phyloP scores from a whole-genome alignment of 1,140 invertebrate genomes.

The Drosophila nikananu region DNA sequence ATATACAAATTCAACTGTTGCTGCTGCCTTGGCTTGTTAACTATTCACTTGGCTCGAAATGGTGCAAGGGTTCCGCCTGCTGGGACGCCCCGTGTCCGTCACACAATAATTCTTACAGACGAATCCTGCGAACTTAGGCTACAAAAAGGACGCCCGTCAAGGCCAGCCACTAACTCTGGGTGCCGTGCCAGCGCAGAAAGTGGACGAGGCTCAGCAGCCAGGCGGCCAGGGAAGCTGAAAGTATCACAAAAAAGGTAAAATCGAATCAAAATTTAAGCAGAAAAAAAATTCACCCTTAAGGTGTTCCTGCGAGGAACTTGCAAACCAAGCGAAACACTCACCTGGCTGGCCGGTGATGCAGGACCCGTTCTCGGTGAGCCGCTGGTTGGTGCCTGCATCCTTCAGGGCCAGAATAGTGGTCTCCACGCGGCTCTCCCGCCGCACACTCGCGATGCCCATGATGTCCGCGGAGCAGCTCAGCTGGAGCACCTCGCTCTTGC shows the following conservation, averaged over 20 bases:
- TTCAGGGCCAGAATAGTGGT: conserved; percentile 75
- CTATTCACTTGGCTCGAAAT: conserved; percentile 53
- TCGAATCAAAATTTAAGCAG: conserved; percentile 1
- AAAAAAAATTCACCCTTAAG: not conserved
- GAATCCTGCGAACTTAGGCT: conserved; percentile 46
- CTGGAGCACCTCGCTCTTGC: conserved; percentile 77
- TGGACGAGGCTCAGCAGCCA: conserved; percentile 60
- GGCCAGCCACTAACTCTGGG: conserved; percentile 68
- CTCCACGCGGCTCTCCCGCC: conserved; percentile 58
- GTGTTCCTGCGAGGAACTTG: too few relatives aligned
- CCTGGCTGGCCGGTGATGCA: conserved; percentile 61
- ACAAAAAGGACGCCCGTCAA: conserved; percentile 54
- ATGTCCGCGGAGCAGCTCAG: conserved; percentile 76
- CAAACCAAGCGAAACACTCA: conserved; percentile 18
- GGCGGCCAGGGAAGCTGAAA: conserved; percentile 49
- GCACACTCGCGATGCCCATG: conserved; percentile 59
- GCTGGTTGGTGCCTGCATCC: conserved; percentile 75
- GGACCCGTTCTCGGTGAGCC: conserved; percentile 68
- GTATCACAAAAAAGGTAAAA: not conserved
- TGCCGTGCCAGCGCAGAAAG: conserved; percentile 62
- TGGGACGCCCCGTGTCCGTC: conserved; percentile 23
- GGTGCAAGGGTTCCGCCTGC: conserved; percentile 36
- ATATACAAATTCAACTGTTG: conserved; percentile 79
- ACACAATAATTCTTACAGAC: conserved; percentile 1
- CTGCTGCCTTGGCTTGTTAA: conserved; percentile 72